Evolutionary conservation across 2,113 vertebrate genomes (phyloP), one percentile per base, ranked within the genome.

Genomic region (Scolopax mira): DNA sequence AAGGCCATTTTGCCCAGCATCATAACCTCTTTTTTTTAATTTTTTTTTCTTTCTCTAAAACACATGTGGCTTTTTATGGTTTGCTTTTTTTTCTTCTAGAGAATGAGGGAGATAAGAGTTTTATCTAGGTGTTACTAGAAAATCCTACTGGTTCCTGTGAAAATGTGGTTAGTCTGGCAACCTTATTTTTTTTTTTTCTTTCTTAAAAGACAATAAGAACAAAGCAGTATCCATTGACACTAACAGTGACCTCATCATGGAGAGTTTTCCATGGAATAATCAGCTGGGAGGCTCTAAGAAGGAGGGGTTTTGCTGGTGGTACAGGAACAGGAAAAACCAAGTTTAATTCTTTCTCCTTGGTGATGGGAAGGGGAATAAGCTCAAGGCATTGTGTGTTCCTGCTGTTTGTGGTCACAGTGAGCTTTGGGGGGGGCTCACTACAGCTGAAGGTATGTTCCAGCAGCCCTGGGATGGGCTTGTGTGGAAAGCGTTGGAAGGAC

Each of bases 221-320:
- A 52, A 71, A 84, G 48, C 18, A 25, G 52, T 60, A 61, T 74
- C 27, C 44, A 39, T 21, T 42, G 39, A 62, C n/a, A 18, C 22
- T 72, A 11, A 42, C 72, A 85, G 51, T 46, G 7, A 72, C 33
- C 35, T 88, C 44, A 39, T 51, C 51, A 77, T 88, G 57, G 39
- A 65, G 60, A 42, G 17, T 65, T 81, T 52, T 46, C 54, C 79
- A 10, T 41, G 28, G 18, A 1, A 1, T 37, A 33, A n/a, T 72
- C 33, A 39, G 5, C 12, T 0, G 0, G 4, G 70, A 88, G 18
- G 18, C 13, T 73, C 57, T 61, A 54, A 61, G n/a, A 35, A 22
- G 41, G 13, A 75, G 31, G 6, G 3, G 23, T 72, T 93, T 70
- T 67, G 17, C 52, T 64, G 27, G 25, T 82, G 41, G 49, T 49